These are phyloP conservation scores for Hypotaenidia philippensis DNA, from an alignment of 2,797 vertebrate species.

Conservation along the genomic window DNA sequence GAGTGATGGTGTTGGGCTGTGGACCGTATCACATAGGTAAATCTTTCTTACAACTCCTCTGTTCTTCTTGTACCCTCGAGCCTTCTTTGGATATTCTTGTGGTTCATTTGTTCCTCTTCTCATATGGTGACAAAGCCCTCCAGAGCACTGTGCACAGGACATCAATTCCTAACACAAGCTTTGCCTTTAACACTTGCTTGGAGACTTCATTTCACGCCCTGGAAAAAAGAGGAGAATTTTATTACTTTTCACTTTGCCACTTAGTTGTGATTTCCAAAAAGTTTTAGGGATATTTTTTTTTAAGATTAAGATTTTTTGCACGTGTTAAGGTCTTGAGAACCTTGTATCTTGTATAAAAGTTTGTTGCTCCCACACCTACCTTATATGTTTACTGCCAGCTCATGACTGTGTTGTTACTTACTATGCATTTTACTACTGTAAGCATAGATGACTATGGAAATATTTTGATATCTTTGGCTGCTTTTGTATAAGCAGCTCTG, in stretches of 20 bases:
- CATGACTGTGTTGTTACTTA: background rate
- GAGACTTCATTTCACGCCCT: background rate
- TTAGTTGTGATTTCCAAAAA: background rate
- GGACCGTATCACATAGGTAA: conserved; percentile 97
- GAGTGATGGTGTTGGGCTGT: conserved; percentile 94
- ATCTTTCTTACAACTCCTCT: conserved; percentile 46
- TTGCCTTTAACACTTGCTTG: conserved; percentile 11
- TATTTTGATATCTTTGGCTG: background rate
- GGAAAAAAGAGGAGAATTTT: background rate
- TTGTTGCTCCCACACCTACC: background rate
- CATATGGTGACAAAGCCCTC: background rate
- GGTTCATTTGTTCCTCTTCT: conserved; percentile 20
- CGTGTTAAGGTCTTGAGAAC: background rate
- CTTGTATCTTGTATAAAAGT: background rate
- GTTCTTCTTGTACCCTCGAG: background rate
- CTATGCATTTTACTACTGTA: background rate
- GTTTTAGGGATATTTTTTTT: background rate
- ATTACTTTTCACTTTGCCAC: background rate
- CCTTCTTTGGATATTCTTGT: background rate
- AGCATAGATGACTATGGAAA: background rate
- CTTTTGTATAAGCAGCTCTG: background rate
- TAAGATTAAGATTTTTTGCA: background rate
- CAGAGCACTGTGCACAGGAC: background rate
- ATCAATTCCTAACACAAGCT: background rate
- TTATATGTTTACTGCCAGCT: background rate